A percentile compares a stretch with the other conserved stretches of the same genome.
These are phyloP conservation scores for Platorchestia sp. DNA, from an alignment of 1,140 invertebrate genomes.

Conservation along the genomic window DNA sequence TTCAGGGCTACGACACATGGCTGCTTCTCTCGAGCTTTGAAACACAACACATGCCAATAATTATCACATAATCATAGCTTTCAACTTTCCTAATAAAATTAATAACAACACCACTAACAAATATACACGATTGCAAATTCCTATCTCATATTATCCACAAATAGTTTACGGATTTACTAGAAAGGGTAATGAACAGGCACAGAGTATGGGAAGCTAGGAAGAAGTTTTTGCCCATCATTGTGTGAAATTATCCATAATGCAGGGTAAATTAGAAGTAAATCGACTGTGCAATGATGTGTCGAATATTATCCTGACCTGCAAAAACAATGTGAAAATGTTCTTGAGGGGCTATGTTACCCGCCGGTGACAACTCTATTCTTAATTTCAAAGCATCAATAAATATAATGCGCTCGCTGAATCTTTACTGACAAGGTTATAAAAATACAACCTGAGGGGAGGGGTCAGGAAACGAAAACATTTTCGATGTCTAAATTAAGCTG, in stretches of 20 bases:
- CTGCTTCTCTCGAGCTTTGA: background rate
- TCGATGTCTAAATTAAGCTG: background rate
- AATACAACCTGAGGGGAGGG: background rate
- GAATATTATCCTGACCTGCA: background rate
- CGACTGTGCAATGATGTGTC: background rate
- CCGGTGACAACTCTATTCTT: background rate
- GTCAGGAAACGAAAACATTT: background rate
- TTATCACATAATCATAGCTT: background rate
- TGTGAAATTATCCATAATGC: background rate
- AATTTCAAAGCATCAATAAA: background rate
- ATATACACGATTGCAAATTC: background rate
- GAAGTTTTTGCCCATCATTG: background rate
- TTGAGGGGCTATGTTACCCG: background rate
- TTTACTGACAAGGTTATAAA: background rate
- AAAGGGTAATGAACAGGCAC: background rate
- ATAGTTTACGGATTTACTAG: background rate
- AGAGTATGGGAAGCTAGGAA: background rate
- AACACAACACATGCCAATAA: background rate
- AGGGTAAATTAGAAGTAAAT: background rate
- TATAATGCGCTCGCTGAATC: background rate
- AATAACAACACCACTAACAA: slow-evolving; percentile 9
- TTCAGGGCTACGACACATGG: background rate
- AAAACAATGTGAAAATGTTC: background rate
- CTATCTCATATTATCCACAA: background rate
- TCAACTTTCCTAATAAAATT: background rate